phyloP scores from a whole-genome alignment of 1,140 invertebrate species.

The Plutomurus gul region DNA sequence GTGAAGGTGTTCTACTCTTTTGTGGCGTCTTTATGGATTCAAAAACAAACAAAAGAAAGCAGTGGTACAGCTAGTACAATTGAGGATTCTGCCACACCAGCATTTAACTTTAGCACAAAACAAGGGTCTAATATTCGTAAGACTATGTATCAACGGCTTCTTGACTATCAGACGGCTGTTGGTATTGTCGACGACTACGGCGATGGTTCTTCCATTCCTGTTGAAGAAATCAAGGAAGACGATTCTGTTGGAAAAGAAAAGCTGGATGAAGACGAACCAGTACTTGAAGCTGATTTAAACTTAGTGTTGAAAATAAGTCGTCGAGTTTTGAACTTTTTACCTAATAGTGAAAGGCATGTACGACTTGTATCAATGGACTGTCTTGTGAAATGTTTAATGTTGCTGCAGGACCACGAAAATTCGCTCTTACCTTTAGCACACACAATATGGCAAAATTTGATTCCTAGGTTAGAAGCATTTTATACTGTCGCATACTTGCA shows the following conservation, averaged over 20 bases:
- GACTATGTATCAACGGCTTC: neutral
- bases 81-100: neutral
- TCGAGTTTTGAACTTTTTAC: slow-evolving; percentile 45
- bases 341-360: slow-evolving; percentile 26
- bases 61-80: neutral
- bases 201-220: neutral
- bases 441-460: slow-evolving; percentile 46
- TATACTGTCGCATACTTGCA: too few relatives aligned
- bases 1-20: slow-evolving; percentile 46
- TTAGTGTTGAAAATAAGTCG: slow-evolving; percentile 45
- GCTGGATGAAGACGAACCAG: slow-evolving; percentile 52
- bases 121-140: neutral
- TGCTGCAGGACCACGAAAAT: slow-evolving; percentile 41
- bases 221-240: slow-evolving; percentile 42
- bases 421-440: slow-evolving; percentile 44
- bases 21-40: slow-evolving; percentile 33
- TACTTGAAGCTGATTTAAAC: neutral
- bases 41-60: neutral
- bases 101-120: neutral
- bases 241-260: slow-evolving; percentile 52
- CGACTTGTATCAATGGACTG: slow-evolving; percentile 48
- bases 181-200: slow-evolving; percentile 19
- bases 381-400: slow-evolving; percentile 47
- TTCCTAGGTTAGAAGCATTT: too few relatives aligned
- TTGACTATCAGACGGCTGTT: slow-evolving; percentile 26